A percentile compares a stretch with the other conserved stretches of the same genome.
Evolutionary conservation across 1,140 invertebrate species (phyloP).

Genomic region (Drosophila equinoxialis): DNA sequence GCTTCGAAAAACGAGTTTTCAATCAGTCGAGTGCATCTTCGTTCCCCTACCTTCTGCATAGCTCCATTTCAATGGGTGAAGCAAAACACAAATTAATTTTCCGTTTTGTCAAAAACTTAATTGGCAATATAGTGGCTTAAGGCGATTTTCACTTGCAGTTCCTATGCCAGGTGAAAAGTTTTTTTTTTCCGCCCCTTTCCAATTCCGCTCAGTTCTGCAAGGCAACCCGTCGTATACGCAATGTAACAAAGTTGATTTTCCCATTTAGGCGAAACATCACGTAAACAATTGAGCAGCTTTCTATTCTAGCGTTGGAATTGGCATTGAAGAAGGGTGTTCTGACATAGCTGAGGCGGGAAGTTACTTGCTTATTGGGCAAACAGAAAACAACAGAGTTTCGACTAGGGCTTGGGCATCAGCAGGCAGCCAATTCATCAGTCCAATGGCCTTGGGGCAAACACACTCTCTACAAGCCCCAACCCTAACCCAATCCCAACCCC

Average conservation of each 20-base stretch:
- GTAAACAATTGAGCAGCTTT: slow-evolving; percentile 78
- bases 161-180: slow-evolving; percentile 60
- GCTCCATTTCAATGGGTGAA: slow-evolving; percentile 36
- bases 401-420: slow-evolving; percentile 39
- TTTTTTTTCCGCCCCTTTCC: slow-evolving; percentile 36
- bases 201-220: not conserved
- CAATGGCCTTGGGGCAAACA: slow-evolving; percentile 44
- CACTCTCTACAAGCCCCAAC: not conserved
- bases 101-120: slow-evolving; percentile 69
- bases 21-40: slow-evolving; percentile 50
- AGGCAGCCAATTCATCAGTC: slow-evolving; percentile 30
- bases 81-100: slow-evolving; percentile 75
- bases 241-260: slow-evolving; percentile 56
- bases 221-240: slow-evolving; percentile 68
- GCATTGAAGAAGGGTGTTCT: slow-evolving; percentile 4
- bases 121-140: slow-evolving; percentile 67
- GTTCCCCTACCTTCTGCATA: not conserved
- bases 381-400: slow-evolving; percentile 4
- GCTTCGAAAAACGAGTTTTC: slow-evolving; percentile 65
- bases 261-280: slow-evolving; percentile 75
- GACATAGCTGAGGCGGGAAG: too few species aligned
- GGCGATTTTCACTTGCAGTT: slow-evolving; percentile 28
- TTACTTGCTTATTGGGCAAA: slow-evolving; percentile 40
- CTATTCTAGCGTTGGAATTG: slow-evolving; percentile 17
- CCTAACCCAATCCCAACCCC: slow-evolving; percentile 6